These are phyloP conservation scores for Sorex fumeus DNA, from an alignment of 2,113 vertebrate species.

Conservation along the genomic window DNA sequence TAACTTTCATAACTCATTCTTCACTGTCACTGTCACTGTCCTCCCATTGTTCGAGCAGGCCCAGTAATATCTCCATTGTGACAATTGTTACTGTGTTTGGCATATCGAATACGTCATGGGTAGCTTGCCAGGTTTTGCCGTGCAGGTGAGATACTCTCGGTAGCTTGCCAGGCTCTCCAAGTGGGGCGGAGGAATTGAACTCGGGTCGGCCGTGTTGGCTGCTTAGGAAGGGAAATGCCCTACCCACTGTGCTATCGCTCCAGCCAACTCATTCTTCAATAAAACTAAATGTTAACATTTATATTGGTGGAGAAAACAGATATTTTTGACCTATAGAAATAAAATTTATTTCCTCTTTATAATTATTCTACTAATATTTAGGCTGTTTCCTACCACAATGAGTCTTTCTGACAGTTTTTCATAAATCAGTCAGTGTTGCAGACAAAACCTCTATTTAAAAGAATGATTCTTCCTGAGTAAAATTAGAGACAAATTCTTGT, in stretches of 20 bases:
- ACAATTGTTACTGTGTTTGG: too few species aligned
- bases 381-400: neutral
- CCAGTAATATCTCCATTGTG: too few species aligned
- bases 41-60: too few species aligned
- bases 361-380: constrained; percentile 17
- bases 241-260: too few species aligned
- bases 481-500: neutral
- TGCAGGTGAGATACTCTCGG: too few species aligned
- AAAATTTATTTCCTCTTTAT: constrained; percentile 22
- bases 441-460: neutral
- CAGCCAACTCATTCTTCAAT: neutral
- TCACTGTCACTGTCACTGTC: neutral
- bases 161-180: too few species aligned
- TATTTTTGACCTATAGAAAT: neutral
- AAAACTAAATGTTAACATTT: constrained; percentile 25
- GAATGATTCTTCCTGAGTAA: constrained; percentile 17
- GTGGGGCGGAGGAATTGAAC: too few species aligned
- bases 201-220: too few species aligned
- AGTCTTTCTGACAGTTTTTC: constrained; percentile 42
- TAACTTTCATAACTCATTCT: neutral
- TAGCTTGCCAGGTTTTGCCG: too few species aligned
- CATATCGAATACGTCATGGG: too few species aligned
- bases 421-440: neutral
- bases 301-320: constrained; percentile 26
- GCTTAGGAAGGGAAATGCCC: too few species aligned